phyloP scores from a whole-genome alignment of 2,113 vertebrate species.

The Pao palembangensis region DNA sequence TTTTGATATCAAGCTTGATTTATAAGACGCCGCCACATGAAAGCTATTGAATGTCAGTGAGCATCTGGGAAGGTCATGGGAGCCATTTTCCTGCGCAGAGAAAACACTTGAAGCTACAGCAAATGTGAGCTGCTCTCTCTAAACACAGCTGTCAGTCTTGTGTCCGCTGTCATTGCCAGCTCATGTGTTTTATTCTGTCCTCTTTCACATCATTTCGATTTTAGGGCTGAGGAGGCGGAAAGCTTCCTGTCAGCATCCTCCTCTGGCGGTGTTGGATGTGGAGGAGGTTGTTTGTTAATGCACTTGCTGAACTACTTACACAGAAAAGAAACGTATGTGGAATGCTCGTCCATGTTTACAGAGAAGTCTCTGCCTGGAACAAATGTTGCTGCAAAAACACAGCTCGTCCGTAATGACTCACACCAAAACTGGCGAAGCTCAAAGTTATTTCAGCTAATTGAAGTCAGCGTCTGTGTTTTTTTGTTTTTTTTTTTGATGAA shows the following conservation, averaged over 20 bases:
- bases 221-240: slow-evolving; percentile 26
- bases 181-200: slow-evolving; percentile 39
- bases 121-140: slow-evolving; percentile 43
- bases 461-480: slow-evolving; percentile 43
- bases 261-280: slow-evolving; percentile 13
- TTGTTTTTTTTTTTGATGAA: slow-evolving; percentile 30
- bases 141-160: slow-evolving; percentile 70
- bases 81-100: slow-evolving; percentile 44
- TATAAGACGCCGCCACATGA: slow-evolving; percentile 45
- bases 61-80: slow-evolving; percentile 54
- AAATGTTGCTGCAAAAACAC: slow-evolving; percentile 4
- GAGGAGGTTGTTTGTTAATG: slow-evolving; percentile 10
- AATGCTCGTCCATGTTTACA: slow-evolving; percentile 36
- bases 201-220: slow-evolving; percentile 20
- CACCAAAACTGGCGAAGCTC: slow-evolving; percentile 15
- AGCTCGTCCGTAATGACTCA: slow-evolving; percentile 34
- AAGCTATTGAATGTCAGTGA: slow-evolving; percentile 49
- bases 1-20: slow-evolving; percentile 60
- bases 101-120: slow-evolving; percentile 36
- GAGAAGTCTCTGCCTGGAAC: slow-evolving; percentile 13
- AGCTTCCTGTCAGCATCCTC: slow-evolving; percentile 35
- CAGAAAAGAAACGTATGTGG: slow-evolving; percentile 15
- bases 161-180: slow-evolving; percentile 50
- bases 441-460: slow-evolving; percentile 47
- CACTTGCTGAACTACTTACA: slow-evolving; percentile 31